Evolutionary conservation across 2,113 vertebrate species (phyloP).

Genomic region (Patagioenas fasciata): DNA sequence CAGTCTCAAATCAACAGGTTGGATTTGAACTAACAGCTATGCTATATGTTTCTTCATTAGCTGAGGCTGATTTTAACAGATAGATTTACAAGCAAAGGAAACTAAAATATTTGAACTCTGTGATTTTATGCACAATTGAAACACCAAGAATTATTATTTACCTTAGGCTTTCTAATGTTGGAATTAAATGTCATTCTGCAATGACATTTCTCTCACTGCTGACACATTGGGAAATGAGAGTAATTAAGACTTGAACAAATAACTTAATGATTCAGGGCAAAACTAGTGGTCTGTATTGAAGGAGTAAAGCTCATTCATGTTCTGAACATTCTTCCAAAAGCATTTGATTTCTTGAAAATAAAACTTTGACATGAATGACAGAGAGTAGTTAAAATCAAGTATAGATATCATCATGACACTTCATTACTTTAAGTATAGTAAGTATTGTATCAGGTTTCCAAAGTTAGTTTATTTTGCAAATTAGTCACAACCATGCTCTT

Average conservation of each 20-base stretch:
- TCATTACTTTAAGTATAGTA: constrained; percentile 54
- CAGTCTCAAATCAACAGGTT: not conserved
- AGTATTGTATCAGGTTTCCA: constrained; percentile 39
- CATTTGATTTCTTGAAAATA: constrained; percentile 13
- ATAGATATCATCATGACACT: constrained; percentile 31
- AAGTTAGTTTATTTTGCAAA: constrained; percentile 60
- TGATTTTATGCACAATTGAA: not conserved
- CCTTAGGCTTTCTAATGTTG: not conserved
- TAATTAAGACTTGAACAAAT: not conserved
- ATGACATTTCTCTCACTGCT: not conserved
- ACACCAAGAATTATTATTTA: constrained; percentile 34
- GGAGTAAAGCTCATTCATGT: not conserved
- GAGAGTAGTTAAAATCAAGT: constrained; percentile 21
- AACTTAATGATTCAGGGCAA: constrained; percentile 7
- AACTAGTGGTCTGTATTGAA: not conserved
- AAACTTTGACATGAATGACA: constrained; percentile 38
- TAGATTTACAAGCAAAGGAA: not conserved
- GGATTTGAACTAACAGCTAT: not conserved
- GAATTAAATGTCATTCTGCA: constrained; percentile 1
- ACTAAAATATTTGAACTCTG: not conserved
- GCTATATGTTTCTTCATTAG: not conserved
- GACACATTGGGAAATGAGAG: not conserved
- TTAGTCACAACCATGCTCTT: constrained; percentile 62
- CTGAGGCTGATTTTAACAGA: not conserved
- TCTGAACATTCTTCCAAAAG: not conserved